Conservation (phyloP, 2,888 invertebrate genomes). For the Axea sp. region DNA sequence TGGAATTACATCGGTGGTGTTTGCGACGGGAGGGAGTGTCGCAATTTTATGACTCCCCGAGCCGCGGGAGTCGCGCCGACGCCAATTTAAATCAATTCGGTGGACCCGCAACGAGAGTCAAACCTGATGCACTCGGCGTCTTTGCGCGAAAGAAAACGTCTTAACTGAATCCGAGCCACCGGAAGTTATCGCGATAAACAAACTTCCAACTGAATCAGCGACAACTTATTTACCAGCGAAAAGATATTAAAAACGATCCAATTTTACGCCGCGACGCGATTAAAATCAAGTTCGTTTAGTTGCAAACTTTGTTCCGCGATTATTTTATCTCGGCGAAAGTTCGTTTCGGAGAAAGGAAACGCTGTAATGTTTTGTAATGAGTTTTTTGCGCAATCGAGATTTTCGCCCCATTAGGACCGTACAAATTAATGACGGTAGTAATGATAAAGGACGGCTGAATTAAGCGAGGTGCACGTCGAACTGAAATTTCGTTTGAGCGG, state of each 20-base stretch:
- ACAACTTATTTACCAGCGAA: slow-evolving; percentile 12
- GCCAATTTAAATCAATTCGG: slow-evolving; percentile 27
- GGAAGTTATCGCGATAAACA: slow-evolving; percentile 23
- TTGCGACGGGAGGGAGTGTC: slow-evolving; percentile 2
- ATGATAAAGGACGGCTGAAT: too few relatives aligned
- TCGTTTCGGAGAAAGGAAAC: slow-evolving; percentile 1
- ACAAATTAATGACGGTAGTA: too few relatives aligned
- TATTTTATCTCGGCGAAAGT: slow-evolving; percentile 1
- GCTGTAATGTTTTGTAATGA: slow-evolving; percentile 12
- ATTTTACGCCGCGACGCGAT: slow-evolving; percentile 15
- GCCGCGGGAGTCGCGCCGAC: not conserved
- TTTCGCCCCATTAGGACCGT: too few relatives aligned
- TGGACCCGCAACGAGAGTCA: slow-evolving; percentile 15
- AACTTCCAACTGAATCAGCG: slow-evolving; percentile 26
- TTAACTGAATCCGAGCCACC: not conserved
- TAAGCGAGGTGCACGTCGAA: too few relatives aligned
- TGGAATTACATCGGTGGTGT: slow-evolving; percentile 2
- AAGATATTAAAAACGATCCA: slow-evolving; percentile 23
- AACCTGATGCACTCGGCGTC: slow-evolving; percentile 6
- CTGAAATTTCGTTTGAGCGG: too few relatives aligned
- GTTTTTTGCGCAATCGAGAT: not conserved
- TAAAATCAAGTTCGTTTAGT: slow-evolving; percentile 23
- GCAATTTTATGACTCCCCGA: slow-evolving; percentile 20
- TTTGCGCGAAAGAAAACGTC: slow-evolving; percentile 1
- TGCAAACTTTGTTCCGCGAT: slow-evolving; percentile 7